Conservation (phyloP, 37 sponge, comb jelly and placozoan species). For the Tethya wilhelma region DNA sequence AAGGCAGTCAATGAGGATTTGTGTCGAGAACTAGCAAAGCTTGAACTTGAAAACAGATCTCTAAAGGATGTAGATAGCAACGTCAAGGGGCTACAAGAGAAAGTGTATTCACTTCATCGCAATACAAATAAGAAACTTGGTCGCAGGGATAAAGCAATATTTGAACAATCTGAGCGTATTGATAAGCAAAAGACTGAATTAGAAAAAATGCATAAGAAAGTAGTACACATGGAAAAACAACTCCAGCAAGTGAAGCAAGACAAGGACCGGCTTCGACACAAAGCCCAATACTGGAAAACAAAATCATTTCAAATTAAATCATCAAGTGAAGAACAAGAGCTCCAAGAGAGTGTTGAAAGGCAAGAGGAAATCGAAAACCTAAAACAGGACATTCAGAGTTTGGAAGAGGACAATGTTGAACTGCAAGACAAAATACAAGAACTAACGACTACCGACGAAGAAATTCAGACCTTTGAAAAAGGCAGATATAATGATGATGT, state of each 20-base stretch:
- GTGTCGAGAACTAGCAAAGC: background rate
- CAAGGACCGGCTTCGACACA: background rate
- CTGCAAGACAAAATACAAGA: background rate
- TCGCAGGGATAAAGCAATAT: constrained; percentile 11
- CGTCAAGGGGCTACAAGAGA: background rate
- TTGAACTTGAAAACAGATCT: background rate
- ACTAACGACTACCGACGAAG: background rate
- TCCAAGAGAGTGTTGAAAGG: background rate
- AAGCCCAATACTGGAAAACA: constrained; percentile 21
- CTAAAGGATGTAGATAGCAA: background rate
- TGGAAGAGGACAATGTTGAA: constrained; percentile 15
- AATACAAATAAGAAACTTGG: constrained; percentile 20
- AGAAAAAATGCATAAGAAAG: background rate
- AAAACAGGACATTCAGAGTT: background rate
- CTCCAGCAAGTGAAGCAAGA: background rate
- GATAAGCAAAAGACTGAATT: background rate
- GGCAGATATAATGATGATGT: constrained; percentile 45
- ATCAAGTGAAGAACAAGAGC: background rate
- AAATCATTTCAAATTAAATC: background rate
- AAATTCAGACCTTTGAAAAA: constrained; percentile 29
- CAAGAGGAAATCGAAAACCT: constrained; percentile 1
- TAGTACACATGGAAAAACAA: background rate
- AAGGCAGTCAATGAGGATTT: background rate
- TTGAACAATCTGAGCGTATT: background rate
- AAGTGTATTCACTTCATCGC: background rate